phyloP scores from a whole-genome alignment of 2,797 vertebrate genomes.

The Botia kubotai region DNA sequence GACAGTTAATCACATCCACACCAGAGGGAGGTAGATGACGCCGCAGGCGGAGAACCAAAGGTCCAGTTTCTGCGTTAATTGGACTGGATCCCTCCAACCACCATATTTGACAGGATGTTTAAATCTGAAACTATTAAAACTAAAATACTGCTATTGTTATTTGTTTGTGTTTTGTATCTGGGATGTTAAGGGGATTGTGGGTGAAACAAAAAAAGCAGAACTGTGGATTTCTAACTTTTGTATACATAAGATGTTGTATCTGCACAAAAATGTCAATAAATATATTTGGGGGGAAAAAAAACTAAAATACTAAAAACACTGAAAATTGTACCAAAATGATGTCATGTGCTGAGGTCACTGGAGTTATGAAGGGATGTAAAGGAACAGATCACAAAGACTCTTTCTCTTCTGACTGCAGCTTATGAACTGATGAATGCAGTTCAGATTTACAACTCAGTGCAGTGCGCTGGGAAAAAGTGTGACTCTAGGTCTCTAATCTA shows the following conservation, averaged over 20 bases:
- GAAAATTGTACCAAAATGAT: constrained; percentile 83
- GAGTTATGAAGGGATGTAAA: constrained; percentile 88
- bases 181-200: too few relatives aligned
- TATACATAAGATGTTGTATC: too few relatives aligned
- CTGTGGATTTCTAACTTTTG: too few relatives aligned
- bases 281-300: too few relatives aligned
- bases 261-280: too few relatives aligned
- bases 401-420: constrained; percentile 90
- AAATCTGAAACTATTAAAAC: too few relatives aligned
- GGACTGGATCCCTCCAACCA: too few relatives aligned
- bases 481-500: too few relatives aligned
- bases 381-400: constrained; percentile 96
- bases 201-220: too few relatives aligned
- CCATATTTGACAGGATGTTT: too few relatives aligned
- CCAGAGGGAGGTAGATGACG: constrained; percentile 95
- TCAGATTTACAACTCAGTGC: constrained; percentile 95
- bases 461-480: constrained; percentile 78
- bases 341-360: constrained; percentile 83
- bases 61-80: constrained; percentile 75
- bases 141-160: too few relatives aligned
- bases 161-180: too few relatives aligned
- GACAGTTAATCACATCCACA: constrained; percentile 51
- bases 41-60: constrained; percentile 85
- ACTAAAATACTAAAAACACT: not conserved
- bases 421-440: constrained; percentile 93